phyloP scores from a whole-genome alignment of 2,888 invertebrate species.

The Volucella bombylans region DNA sequence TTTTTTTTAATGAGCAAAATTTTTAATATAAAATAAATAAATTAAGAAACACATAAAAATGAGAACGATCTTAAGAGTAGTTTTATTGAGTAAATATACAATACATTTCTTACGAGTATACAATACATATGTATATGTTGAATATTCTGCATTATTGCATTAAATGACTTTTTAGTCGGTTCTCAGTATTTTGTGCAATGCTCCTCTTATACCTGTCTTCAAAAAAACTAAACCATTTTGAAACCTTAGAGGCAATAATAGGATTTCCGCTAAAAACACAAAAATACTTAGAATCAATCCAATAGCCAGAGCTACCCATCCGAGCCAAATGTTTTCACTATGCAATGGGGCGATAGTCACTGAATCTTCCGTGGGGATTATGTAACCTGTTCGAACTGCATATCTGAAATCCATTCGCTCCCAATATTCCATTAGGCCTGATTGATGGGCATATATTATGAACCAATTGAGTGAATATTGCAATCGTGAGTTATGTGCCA shows the following conservation, averaged over 20 bases:
- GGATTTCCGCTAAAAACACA: background rate
- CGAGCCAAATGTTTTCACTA: background rate
- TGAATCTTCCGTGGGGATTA: background rate
- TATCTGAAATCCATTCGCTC: background rate
- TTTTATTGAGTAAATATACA: too few species aligned
- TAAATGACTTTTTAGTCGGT: too few species aligned
- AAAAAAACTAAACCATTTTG: background rate
- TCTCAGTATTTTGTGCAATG: too few species aligned
- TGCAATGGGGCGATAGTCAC: background rate
- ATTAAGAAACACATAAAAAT: too few species aligned
- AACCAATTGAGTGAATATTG: slow-evolving; percentile 25
- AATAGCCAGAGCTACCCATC: slow-evolving; percentile 11
- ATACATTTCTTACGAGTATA: too few species aligned
- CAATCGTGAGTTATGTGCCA: slow-evolving; percentile 20
- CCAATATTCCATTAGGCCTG: slow-evolving; percentile 32
- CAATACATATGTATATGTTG: too few species aligned
- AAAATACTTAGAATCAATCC: slow-evolving; percentile 3
- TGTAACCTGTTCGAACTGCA: slow-evolving; percentile 21
- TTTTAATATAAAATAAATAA: too few species aligned
- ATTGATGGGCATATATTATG: slow-evolving; percentile 11
- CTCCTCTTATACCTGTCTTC: too few species aligned
- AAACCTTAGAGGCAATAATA: background rate
- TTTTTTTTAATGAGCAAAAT: too few species aligned
- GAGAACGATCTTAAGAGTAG: too few species aligned
- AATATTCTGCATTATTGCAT: too few species aligned